These are phyloP conservation scores for Drosophila gaucha DNA, from an alignment of 2,888 invertebrate genomes.

Conservation along the genomic window DNA sequence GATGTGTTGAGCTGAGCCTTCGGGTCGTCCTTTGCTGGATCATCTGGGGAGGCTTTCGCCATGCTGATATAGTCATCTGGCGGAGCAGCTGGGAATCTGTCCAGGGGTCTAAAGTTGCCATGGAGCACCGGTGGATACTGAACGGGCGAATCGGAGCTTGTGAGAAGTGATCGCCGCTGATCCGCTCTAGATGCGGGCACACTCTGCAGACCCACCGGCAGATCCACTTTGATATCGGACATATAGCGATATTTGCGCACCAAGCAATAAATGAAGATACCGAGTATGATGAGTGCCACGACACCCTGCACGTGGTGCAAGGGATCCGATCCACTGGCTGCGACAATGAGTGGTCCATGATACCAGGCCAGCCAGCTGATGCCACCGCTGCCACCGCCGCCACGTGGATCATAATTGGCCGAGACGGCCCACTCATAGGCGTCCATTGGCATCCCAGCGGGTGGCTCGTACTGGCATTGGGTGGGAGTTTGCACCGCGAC, in stretches of 20 bases:
- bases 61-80: background rate
- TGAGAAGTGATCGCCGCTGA: background rate
- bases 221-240: constrained; percentile 22
- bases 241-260: background rate
- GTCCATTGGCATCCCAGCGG: background rate
- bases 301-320: background rate
- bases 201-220: constrained; percentile 24
- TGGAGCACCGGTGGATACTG: background rate
- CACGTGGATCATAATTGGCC: constrained; percentile 20
- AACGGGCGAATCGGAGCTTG: background rate
- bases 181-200: background rate
- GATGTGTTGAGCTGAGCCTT: background rate
- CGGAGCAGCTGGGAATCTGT: background rate
- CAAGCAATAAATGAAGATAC: background rate
- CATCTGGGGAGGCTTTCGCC: no score
- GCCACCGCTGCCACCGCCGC: constrained; percentile 19
- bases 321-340: fast-evolving
- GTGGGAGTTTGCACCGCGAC: background rate
- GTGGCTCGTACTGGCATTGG: background rate
- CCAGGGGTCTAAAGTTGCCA: constrained; percentile 5
- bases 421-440: constrained; percentile 30
- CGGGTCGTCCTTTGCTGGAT: no score
- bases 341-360: background rate
- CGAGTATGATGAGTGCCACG: constrained; percentile 24
- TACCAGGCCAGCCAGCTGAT: constrained; percentile 30